Evolutionary conservation across 1,140 invertebrate genomes (phyloP).

Genomic region (Drosophila carrolli): DNA sequence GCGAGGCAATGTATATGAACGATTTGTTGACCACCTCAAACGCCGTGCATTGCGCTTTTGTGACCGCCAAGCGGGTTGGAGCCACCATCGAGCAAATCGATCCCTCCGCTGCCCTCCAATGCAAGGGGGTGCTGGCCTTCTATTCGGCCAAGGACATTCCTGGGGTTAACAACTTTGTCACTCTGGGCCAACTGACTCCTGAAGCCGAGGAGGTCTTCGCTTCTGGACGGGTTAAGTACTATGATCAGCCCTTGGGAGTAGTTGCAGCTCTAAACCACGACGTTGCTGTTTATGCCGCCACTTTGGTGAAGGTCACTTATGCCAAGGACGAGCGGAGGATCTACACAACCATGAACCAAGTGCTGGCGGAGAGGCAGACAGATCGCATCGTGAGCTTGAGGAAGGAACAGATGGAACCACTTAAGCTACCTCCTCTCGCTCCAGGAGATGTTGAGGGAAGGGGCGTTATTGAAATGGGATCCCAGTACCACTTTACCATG

Average conservation of each 20-base stretch:
- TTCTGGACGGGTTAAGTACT: conserved; percentile 86
- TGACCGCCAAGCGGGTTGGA: conserved; percentile 86
- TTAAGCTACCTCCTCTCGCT: not conserved
- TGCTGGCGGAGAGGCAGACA: conserved; percentile 87
- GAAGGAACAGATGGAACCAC: not conserved
- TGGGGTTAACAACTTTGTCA: conserved; percentile 87
- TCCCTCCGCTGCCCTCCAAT: conserved; percentile 86
- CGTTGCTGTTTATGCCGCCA: conserved; percentile 88
- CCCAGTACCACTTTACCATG: conserved; percentile 86
- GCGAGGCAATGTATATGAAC: conserved; percentile 89
- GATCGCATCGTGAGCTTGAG: conserved; percentile 87
- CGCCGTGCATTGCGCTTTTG: conserved; percentile 88
- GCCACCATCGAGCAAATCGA: conserved; percentile 87
- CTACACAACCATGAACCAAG: conserved; percentile 84
- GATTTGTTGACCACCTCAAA: conserved; percentile 86
- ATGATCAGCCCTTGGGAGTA: conserved; percentile 90
- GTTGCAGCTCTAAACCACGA: conserved; percentile 88
- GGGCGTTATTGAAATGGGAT: conserved; percentile 70
- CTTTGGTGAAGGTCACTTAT: conserved; percentile 89
- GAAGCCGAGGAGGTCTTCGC: conserved; percentile 85
- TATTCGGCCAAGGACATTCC: conserved; percentile 90
- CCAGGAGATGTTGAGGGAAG: conserved; percentile 40
- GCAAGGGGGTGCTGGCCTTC: conserved; percentile 90
- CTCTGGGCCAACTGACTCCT: conserved; percentile 37
- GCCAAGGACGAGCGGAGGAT: conserved; percentile 34